A percentile compares a stretch with the other conserved stretches of the same genome.
Conservation (phyloP, 2,888 invertebrate species). For the Physocephala rufipes region DNA sequence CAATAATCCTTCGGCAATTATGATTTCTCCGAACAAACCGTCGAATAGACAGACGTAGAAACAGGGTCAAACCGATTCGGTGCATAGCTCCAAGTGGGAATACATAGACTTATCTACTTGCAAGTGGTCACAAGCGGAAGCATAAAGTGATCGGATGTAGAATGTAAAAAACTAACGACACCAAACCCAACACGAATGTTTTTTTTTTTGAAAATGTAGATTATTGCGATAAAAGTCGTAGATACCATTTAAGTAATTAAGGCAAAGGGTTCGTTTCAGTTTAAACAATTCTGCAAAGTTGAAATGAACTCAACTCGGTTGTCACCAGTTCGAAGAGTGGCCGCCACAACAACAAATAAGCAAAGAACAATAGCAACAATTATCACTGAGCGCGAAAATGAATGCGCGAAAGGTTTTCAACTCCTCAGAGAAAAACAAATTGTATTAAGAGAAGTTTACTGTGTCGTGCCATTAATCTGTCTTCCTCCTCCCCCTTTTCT, state of each 20-base stretch:
- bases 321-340: conserved; percentile 22
- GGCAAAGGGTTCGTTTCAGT: conserved; percentile 38
- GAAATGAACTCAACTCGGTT: conserved; percentile 10
- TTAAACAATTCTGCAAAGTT: conserved; percentile 22
- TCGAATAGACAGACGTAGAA: no score
- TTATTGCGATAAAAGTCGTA: conserved; percentile 4
- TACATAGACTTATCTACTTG: no score
- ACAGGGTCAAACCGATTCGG: no score
- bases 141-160: conserved; percentile 21
- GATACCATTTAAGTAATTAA: conserved; percentile 44
- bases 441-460: background rate
- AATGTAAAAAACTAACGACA: conserved; percentile 4
- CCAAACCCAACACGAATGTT: no score
- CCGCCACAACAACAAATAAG: background rate
- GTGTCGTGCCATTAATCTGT: background rate
- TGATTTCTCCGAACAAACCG: no score
- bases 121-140: no score
- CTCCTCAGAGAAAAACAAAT: background rate
- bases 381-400: no score
- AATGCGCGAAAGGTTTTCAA: no score
- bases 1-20: no score
- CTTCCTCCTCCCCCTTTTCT: background rate
- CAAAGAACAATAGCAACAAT: no score
- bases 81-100: no score
- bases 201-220: no score